A percentile compares a stretch with the other conserved stretches of the same genome.
These are phyloP conservation scores for Catamblyrhynchus diadema DNA, from an alignment of 2,797 vertebrate genomes.

Conservation along the genomic window DNA sequence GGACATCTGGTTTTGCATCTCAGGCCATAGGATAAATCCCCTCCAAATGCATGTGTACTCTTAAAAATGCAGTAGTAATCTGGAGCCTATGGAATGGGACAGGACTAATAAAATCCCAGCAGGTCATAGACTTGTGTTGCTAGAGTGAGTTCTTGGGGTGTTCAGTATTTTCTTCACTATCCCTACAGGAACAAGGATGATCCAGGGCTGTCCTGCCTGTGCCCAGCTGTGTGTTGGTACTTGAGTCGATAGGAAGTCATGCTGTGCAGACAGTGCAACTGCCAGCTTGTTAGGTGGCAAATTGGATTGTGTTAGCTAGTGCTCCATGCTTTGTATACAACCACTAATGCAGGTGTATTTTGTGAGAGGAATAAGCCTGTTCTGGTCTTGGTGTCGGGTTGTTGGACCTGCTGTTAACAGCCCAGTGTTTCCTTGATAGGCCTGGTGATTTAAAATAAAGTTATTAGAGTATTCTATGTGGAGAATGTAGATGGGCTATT, in stretches of 20 bases:
- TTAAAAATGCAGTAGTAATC: neutral
- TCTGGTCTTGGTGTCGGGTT: neutral
- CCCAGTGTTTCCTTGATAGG: neutral
- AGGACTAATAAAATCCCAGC: neutral
- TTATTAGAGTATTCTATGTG: neutral
- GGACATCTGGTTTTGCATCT: neutral
- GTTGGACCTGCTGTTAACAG: neutral
- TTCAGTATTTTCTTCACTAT: neutral
- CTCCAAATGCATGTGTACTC: neutral
- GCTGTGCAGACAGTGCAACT: neutral
- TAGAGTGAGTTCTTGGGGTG: neutral
- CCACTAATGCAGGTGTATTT: neutral
- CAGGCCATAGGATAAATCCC: neutral
- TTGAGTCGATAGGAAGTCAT: rapidly evolving
- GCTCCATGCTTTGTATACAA: neutral
- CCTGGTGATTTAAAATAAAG: neutral
- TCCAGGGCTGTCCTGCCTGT: neutral
- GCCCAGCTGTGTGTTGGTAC: neutral
- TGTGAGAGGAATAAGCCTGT: neutral
- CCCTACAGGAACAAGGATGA: neutral
- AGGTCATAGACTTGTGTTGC: neutral
- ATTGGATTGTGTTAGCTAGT: neutral
- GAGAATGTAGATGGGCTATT: neutral
- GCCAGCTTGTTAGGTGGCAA: neutral
- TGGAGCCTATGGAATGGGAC: neutral